Percentiles rank a stretch among this genome's conserved stretches.
These are phyloP conservation scores for Microtus californicus DNA, from an alignment of 2,797 vertebrate species.

Conservation along the genomic window DNA sequence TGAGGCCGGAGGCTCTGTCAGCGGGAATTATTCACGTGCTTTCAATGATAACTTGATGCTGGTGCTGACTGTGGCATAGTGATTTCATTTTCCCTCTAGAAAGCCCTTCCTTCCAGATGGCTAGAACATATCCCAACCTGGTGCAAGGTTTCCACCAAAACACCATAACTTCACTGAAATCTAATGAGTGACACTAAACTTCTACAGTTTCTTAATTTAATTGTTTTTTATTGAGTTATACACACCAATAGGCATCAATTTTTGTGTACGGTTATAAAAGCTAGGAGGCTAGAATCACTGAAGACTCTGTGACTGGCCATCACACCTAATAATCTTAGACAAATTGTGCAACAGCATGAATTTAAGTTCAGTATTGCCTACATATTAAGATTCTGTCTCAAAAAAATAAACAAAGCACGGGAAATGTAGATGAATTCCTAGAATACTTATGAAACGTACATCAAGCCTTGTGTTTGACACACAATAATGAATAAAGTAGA, in stretches of 20 bases:
- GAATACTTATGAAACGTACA: background rate
- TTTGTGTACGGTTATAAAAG: background rate
- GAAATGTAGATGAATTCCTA: background rate
- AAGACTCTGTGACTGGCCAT: background rate
- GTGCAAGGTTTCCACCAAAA: background rate
- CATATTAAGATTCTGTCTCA: background rate
- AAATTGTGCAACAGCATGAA: background rate
- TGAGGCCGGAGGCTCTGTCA: background rate
- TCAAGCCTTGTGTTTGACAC: background rate
- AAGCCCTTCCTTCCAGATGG: background rate
- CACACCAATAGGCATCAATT: background rate
- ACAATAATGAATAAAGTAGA: too few species aligned
- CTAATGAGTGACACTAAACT: background rate
- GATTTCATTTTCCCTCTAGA: background rate
- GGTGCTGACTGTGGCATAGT: background rate
- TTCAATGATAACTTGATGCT: background rate
- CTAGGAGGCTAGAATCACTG: background rate
- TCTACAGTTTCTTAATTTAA: background rate
- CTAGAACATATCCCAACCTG: background rate
- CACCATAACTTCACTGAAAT: background rate
- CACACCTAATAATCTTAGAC: background rate
- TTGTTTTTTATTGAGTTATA: too few species aligned
- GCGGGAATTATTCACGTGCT: background rate
- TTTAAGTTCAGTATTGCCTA: background rate
- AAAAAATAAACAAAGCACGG: background rate